Base-by-base conservation (phyloP, 2,888 invertebrate genomes). In the Thera obeliscata region DNA sequence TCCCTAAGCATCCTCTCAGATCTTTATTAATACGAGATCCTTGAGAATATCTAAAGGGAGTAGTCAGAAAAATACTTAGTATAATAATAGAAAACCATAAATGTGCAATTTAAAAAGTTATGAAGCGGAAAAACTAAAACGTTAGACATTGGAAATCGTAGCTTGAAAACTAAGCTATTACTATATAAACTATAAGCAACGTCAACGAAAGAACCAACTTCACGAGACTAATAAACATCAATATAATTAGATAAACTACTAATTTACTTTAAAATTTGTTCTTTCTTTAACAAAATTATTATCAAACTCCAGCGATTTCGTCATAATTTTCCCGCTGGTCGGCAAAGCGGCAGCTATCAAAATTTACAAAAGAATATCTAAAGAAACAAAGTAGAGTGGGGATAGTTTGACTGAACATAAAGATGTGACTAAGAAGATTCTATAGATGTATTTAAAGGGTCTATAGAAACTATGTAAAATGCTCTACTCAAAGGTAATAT, bases 281-380 rank as follows among this genome's bases (percentile, higher is more conserved):
- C 68, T 79, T 76, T 79, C 78, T 78, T 76, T 79, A 81, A 76
- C 59, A 76, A 69, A 64, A 67, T 76, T 79, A 80, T 73, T 52
- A 72, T 81, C 78, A 87, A 86, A 86, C 81, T 76, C 83, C 87
- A 89, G 89, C 88, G 82, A 80, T 81, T 80, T 76, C 74, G 75
- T 80, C 79, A 82, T 74, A 77, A 72, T 75, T 80, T 81, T 78
- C 82, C 85, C 82, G 88, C 90, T 88, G 89, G 88, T 87, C 85
- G 84, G 88, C 88, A 84, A 90, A 93, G 91, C 91, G 86, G 88
- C 79, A 78, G 78, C 83, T 87, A 85, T 73, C 72, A 77, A 79
- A 80, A 78, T 76, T 75, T 77, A 52, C 74, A 79, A 75, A 78
- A 80, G 79, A 82, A 82, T 78, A 76, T 86, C 81, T 86, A 81